Evolutionary conservation across 2,888 invertebrate genomes (phyloP), one percentile per base, ranked within the genome.

Genomic region (Hyalella azteca): DNA sequence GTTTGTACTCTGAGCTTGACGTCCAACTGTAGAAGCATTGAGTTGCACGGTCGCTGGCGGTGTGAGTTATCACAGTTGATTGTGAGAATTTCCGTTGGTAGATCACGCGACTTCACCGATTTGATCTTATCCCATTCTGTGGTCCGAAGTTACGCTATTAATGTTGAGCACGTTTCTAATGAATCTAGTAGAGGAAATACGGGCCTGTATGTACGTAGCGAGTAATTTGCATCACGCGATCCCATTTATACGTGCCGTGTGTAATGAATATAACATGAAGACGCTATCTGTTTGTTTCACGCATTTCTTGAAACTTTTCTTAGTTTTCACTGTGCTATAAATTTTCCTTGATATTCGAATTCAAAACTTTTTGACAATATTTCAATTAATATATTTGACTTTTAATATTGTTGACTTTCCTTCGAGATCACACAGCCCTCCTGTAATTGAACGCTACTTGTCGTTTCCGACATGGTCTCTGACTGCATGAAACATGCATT

Each of bases 61-160:
- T n/a, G n/a, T n/a, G n/a, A n/a, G n/a, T n/a, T n/a, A n/a, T n/a
- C n/a, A n/a, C n/a, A n/a, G n/a, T n/a, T n/a, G 39, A 66, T 66
- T 66, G 36, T 66, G 66, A 19, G 66, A 66, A 66, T 36, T 36
- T 66, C 36, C 29, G n/a, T 36, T 19, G 19, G 66, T 36, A 66
- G 36, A 54, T 54, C 54, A 54, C 54, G 54, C 29, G 36, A 66
- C 36, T 66, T 66, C 19, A 26, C 32, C 22, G 36, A 66, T 66
- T 66, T 66, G 13, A 66, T 66, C 66, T n/a, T n/a, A 36, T 66
- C 66, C 36, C 9, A 36, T 66, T 66, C 36, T 36, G 66, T 66
- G 15, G 66, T n/a, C 36, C 36, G 32, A 66, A 66, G 36, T 66
- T 66, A 13, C 36, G 36, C 54, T 22, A 54, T 54, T 26, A 54